Base-by-base conservation (phyloP, 2,797 vertebrate genomes). In the Ctenopoma multispine region DNA sequence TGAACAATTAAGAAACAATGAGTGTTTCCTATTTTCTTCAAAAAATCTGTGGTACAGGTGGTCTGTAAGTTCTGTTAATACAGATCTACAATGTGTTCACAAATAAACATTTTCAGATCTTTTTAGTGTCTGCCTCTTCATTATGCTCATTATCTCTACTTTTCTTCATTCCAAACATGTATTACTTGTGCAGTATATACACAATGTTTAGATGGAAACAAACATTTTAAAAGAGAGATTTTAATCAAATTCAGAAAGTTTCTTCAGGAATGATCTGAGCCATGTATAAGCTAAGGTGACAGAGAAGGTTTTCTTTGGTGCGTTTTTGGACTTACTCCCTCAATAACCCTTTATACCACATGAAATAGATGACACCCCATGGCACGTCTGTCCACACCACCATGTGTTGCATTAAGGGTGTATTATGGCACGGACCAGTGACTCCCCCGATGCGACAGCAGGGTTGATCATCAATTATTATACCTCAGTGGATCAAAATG, bases 381-480 rank as follows among this genome's bases (percentile, higher is more conserved):
- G 86, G 79, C 83, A 84, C 79, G 75, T 84, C 80, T 84, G 85
- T 82, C 87, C 82, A 80, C 87, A 79, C 63, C 71, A 70, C 84
- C 89, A 89, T 92, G 82, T 88, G 90, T 86, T 85, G 87, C 80
- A 86, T 90, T 85, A 88, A 84, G 87, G 89, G 66, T 76, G 73
- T 80, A 87, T 89, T 90, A 91, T 63, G 36, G 63, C 87, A 92
- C 34, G 87, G 92, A 84, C 90, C 90, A 93, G 88, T 92, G 87
- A 85, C 50, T 94, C 91, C 83, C 83, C 92, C 93, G 91, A 93
- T 91, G 88, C 71, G 90, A 94, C 94, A 94, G 92, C 92, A 91
- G 90, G 92, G 79, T 88, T 94, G 93, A 94, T 95, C 93, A 95
- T 95, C 93, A 94, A 95, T 95, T 95, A 95, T 95, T 93, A 94